Base-by-base conservation (phyloP, 2,113 vertebrate species). In the Menura novaehollandiae region DNA sequence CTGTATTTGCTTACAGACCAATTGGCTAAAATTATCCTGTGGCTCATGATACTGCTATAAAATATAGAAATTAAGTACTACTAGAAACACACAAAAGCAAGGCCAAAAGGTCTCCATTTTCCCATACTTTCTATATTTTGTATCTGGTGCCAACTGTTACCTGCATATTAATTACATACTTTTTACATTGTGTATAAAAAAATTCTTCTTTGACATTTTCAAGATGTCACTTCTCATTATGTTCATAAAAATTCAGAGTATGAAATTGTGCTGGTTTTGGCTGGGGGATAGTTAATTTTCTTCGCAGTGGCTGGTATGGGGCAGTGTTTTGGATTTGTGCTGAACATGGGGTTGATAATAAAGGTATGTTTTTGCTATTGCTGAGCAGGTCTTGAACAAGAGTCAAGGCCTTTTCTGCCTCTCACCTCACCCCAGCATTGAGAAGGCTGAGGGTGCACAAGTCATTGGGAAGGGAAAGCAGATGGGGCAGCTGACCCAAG, bases 381-480 rank as follows among this genome's bases (percentile, higher is more conserved):
- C 30, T 55, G 41, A 41, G 11, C 11, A 62, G 55, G 5, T 2
- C 8, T 26, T 35, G 49, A 41, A 19, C 3, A 49, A 22, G 55
- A 75, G 6, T 43, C 52, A 28, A 52, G 66, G 10, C 15, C 10
- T 55, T 47, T 55, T 35, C 22, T 47, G 23, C 16, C 35, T 47
- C 16, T 47, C 30, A 46, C 33, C 30, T 47, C 24, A 15, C 5
- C 24, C 47, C 1, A 0, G 16, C 14, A 27, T 0, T 60, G 63
- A 43, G 47, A 32, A 41, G 14, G 39, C 55, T 69, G 55, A 17
- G 10, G 5, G 4, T 76, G n/a, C 24, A 43, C 9, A 62, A 13
- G 26, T 27, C 12, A 7, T 2, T 47, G 71, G 55, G 41, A 43
- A 47, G 28, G n/a, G 32, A 21, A 33, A 26, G 35, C 41, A 83